Base-by-base conservation (phyloP, 2,797 vertebrate genomes). In the Halcyon smyrnensis region DNA sequence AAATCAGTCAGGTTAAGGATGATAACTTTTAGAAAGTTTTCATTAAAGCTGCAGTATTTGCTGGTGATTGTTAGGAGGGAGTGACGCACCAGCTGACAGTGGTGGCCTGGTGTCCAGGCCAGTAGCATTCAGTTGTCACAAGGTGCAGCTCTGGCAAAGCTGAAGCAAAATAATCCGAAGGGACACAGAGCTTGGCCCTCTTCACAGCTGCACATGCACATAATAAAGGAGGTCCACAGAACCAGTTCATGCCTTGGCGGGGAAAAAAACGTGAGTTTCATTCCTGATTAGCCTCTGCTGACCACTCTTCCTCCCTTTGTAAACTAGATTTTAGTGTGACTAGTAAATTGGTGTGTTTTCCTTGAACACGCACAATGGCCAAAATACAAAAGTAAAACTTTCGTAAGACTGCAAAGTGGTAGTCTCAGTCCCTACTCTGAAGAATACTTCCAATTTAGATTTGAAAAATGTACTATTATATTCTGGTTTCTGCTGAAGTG, bases 31-130 rank as follows among this genome's bases (percentile, higher is more conserved):
- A 91, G 84, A 51, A 84, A 90, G 53, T 74, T 84, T 53, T 69
- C 77, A 3, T 91, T 93, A 93, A 95, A 92, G 95, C 83, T 94
- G 85, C 76, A 73, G 94, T 34, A 90, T 93, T 83, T 81, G 95
- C 95, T 90, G 97, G 95, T 85, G 65, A 89, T 88, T 63, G 28
- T 53, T 15, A 41, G 62, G 93, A 78, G 64, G 3, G 67, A 87
- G 95, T 11, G 24, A 51, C 15, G 15, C 2, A 34, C 93, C 28
- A 62, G 96, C 9, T 5, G 36, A 24, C 20, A 37, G 74, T 1
- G 43, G 15, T 70, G 23, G 46, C 78, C 95, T 23, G 89, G 90
- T 43, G 1, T 24, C 54, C 36, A 54, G 95, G 91, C 65, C 54
- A 92, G 83, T 11, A 43, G 84, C 95, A 34, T 87, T 90, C 94